Evolutionary conservation across 2,113 vertebrate species (phyloP), one percentile per base, ranked within the genome.

Genomic region (Colossoma macropomum): DNA sequence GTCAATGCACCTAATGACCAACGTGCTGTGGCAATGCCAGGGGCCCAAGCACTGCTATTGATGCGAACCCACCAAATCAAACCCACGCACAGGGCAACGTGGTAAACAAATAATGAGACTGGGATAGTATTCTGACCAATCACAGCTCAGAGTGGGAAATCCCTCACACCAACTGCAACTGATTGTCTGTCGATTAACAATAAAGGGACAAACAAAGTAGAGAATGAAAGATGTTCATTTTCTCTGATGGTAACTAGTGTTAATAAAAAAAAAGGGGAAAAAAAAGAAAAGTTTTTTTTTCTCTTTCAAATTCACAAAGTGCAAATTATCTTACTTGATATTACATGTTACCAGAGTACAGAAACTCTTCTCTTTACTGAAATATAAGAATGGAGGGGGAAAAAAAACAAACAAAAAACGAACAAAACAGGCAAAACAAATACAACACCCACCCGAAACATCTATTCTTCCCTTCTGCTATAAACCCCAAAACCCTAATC

Each of bases 241-340:
- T 87, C 86, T 90, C 81, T 34, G 50, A 92, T 91, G 41, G 23
- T 89, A 92, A 90, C 93, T 94, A 94, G 92, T 94, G 91, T 95
- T 95, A 90, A 88, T 90, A 91, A 84, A 92, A n/a, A 19, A 32
- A 68, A 6, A 56, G 1, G 48, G 1, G 38, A 15, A 7, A 38
- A 28, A 69, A 75, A 41, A 28, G 69, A 54, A 69, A 59, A 54
- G 84, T 83, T 32, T 79, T 76, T 84, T 32, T 83, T 87, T 77
- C 75, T 78, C 85, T 90, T 86, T 86, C 89, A 82, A 90, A 90
- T 91, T 91, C 91, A 93, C 91, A 90, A 95, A 95, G 93, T 95
- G 93, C 94, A 94, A 90, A 92, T 91, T 89, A 70, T 79, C 62
- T 86, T 83, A 45, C 59, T 87, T 88, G 89, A 91, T 83, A 90